A percentile compares a stretch with the other conserved stretches of the same genome.
Conservation (phyloP, 1,140 invertebrate species). For the Pseudomyrmex cubaensis region DNA sequence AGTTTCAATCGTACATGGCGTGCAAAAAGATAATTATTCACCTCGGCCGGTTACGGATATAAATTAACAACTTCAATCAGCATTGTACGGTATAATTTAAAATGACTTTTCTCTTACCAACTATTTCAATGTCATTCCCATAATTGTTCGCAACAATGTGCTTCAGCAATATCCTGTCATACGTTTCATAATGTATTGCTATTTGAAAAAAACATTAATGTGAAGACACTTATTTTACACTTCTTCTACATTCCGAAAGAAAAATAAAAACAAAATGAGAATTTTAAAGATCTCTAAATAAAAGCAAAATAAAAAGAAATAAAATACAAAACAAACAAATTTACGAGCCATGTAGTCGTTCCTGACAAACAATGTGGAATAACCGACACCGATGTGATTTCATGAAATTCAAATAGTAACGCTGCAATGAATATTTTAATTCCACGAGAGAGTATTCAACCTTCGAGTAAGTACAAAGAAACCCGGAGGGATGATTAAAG, state of each 20-base stretch:
- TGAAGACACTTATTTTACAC: not conserved
- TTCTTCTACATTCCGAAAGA: not conserved
- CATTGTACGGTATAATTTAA: conserved; percentile 5
- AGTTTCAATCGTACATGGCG: not conserved
- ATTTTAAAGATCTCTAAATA: not conserved
- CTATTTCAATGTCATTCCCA: conserved; percentile 36
- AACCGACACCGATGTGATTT: not conserved
- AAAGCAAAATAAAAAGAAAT: not conserved
- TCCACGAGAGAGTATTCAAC: not conserved
- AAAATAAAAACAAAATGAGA: not conserved
- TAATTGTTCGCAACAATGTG: conserved; percentile 16
- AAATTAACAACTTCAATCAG: conserved; percentile 6
- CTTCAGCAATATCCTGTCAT: not conserved
- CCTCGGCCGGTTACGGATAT: not conserved
- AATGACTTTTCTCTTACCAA: not conserved
- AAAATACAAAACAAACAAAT: not conserved
- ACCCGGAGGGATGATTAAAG: conserved; percentile 49
- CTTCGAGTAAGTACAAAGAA: conserved; percentile 34
- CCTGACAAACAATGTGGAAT: not conserved
- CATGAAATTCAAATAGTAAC: conserved; percentile 46
- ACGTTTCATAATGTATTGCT: not conserved
- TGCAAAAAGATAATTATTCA: not conserved
- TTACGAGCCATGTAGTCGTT: not conserved
- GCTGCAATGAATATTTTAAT: conserved; percentile 60
- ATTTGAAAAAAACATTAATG: not conserved